phyloP scores from a whole-genome alignment of 2,888 invertebrate species.

The Rhamphomyia laevipes region DNA sequence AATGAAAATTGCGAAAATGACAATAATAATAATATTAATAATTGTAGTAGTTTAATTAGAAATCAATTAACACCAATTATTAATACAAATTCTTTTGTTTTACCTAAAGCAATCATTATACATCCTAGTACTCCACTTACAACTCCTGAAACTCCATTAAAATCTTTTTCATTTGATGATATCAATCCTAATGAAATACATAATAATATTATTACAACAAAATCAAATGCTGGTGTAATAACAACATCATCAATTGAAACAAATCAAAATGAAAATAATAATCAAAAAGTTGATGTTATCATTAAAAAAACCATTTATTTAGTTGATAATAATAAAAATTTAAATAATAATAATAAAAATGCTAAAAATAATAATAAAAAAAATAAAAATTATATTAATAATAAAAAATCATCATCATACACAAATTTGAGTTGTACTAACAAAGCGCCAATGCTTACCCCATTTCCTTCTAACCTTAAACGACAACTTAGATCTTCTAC shows the following conservation, averaged over 20 bases:
- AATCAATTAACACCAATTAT: background rate
- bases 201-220: no score
- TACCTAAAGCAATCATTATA: conserved; percentile 1
- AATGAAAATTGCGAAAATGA: background rate
- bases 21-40: background rate
- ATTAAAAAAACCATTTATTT: background rate
- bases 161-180: background rate
- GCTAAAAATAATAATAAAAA: conserved; percentile 17
- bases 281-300: background rate
- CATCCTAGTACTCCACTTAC: background rate
- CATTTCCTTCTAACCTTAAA: conserved; percentile 30
- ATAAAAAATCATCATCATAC: conserved; percentile 14
- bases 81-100: background rate
- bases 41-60: background rate
- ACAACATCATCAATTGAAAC: no score
- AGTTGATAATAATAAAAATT: conserved; percentile 17
- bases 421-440: conserved; percentile 23
- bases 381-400: conserved; percentile 22
- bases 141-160: background rate
- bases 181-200: background rate
- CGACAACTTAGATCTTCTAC: conserved; percentile 28
- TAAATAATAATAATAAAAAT: conserved; percentile 4
- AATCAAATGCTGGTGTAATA: no score
- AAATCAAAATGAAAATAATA: background rate
- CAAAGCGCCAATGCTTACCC: conserved; percentile 38